Evolutionary conservation across 1,140 invertebrate genomes (phyloP).

Genomic region (Drosophila grimshawi): DNA sequence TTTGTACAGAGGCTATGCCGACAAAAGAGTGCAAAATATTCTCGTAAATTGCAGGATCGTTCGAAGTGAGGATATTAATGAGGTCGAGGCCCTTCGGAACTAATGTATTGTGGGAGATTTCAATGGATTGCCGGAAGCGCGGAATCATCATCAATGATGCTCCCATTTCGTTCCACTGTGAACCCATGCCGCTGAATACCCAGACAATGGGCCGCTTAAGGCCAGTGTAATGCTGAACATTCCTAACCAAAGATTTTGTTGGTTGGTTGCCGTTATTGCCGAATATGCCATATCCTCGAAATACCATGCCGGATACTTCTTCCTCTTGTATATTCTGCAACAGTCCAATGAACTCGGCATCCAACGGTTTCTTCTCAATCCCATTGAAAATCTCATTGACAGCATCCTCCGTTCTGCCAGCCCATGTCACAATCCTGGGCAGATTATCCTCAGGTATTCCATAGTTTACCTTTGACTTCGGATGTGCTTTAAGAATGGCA

Average conservation of each 20-base stretch:
- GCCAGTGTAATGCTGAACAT: slow-evolving; percentile 87
- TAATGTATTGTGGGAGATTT: slow-evolving; percentile 89
- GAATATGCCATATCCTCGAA: slow-evolving; percentile 86
- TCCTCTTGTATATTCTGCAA: slow-evolving; percentile 86
- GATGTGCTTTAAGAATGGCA: slow-evolving; percentile 87
- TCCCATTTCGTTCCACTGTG: slow-evolving; percentile 95
- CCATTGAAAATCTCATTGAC: slow-evolving; percentile 89
- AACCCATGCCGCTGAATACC: slow-evolving; percentile 96
- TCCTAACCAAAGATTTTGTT: slow-evolving; percentile 82
- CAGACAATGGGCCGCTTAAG: slow-evolving; percentile 91
- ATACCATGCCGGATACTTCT: slow-evolving; percentile 86
- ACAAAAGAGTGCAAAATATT: slow-evolving; percentile 95
- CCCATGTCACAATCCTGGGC: slow-evolving; percentile 86
- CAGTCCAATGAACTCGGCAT: slow-evolving; percentile 86
- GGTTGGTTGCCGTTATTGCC: slow-evolving; percentile 85
- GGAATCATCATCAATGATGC: slow-evolving; percentile 87
- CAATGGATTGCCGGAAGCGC: slow-evolving; percentile 90
- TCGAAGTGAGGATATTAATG: slow-evolving; percentile 90
- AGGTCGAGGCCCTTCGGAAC: slow-evolving; percentile 91
- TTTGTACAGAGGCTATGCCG: slow-evolving; percentile 95
- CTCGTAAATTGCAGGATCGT: slow-evolving; percentile 90
- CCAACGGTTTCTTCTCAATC: slow-evolving; percentile 86
- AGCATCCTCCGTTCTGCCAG: slow-evolving; percentile 87
- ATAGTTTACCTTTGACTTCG: slow-evolving; percentile 85
- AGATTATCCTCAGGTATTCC: slow-evolving; percentile 85